Percentiles rank a stretch among this genome's conserved stretches.
Evolutionary conservation across 1,140 invertebrate genomes (phyloP).

Genomic region (Trigoniulus corallinus): DNA sequence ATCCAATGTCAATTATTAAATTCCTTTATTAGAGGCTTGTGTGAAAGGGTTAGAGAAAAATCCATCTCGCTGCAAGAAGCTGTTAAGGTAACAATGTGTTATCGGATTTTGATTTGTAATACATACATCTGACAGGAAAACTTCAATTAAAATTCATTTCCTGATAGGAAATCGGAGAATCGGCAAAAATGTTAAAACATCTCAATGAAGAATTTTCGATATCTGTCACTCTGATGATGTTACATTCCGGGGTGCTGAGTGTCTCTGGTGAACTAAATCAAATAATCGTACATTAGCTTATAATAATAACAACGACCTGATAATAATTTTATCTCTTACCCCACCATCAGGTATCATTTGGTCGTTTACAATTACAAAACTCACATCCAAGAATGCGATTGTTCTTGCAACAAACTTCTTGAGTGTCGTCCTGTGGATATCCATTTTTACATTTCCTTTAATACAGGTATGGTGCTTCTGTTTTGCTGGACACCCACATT

Average conservation of each 20-base stretch:
- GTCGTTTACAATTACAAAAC: background rate
- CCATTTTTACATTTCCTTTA: background rate
- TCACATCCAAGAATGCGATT: background rate
- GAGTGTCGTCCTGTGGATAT: background rate
- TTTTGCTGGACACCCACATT: too few species aligned
- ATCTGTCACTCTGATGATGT: background rate
- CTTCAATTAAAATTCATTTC: background rate
- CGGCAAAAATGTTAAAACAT: constrained; percentile 1
- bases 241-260: background rate
- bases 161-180: constrained; percentile 5
- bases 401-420: background rate
- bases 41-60: background rate
- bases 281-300: too few species aligned
- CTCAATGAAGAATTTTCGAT: constrained; percentile 6
- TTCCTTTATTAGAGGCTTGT: background rate
- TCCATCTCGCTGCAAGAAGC: background rate
- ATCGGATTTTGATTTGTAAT: too few species aligned
- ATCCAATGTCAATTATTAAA: constrained; percentile 5
- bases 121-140: background rate
- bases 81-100: constrained; percentile 6
- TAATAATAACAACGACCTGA: too few species aligned
- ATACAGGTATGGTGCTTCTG: background rate
- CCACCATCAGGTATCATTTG: background rate
- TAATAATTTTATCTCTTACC: background rate
- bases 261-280: background rate